A percentile compares a stretch with the other conserved stretches of the same genome.
Evolutionary conservation across 2,113 vertebrate genomes (phyloP).

Genomic region (Percopsis transmontana): DNA sequence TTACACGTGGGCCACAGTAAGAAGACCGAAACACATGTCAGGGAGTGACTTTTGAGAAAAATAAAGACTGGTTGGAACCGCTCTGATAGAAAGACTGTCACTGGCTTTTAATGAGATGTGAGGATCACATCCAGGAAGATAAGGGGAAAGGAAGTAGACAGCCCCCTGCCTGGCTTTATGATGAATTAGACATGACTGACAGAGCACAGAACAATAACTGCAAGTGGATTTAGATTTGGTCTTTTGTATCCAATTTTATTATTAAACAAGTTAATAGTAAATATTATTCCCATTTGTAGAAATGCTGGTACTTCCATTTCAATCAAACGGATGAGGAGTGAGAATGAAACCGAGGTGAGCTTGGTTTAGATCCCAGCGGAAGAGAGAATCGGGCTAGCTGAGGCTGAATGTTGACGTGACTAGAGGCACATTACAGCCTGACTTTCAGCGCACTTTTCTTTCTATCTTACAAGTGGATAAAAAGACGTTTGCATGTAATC

Average conservation of each 20-base stretch:
- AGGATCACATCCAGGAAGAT: background rate
- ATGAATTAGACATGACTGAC: background rate
- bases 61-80: background rate
- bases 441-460: background rate
- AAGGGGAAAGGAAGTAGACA: background rate
- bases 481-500: too few relatives aligned
- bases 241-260: too few relatives aligned
- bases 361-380: slow-evolving; percentile 2
- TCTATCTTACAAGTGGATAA: too few relatives aligned
- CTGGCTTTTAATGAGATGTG: background rate
- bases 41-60: background rate
- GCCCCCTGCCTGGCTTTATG: background rate
- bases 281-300: background rate
- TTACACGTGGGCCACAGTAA: background rate
- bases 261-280: background rate
- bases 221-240: background rate
- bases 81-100: background rate
- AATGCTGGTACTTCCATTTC: slow-evolving; percentile 1
- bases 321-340: background rate
- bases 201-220: background rate
- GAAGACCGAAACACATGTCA: background rate
- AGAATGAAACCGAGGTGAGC: background rate
- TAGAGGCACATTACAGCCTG: background rate
- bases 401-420: slow-evolving; percentile 23
- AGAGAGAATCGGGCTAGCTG: background rate